These are phyloP conservation scores for Cataglyphis rosenhaueri DNA, from an alignment of 2,888 invertebrate species.

Conservation along the genomic window DNA sequence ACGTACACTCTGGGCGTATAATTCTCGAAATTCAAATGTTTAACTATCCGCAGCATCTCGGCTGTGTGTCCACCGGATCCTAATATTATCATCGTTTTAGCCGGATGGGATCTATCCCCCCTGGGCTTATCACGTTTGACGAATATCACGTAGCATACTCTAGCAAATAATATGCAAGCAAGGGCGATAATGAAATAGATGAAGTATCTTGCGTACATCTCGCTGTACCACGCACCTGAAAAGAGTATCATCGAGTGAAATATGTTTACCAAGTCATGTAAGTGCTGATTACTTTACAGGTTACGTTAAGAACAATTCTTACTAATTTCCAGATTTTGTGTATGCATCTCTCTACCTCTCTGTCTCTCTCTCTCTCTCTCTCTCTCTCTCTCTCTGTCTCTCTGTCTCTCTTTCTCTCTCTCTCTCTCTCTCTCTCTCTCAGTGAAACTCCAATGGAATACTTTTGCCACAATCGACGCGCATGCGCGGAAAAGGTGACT, in stretches of 20 bases:
- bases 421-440: too few relatives aligned
- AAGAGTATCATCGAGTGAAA: slow-evolving; percentile 16
- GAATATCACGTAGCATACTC: slow-evolving; percentile 75
- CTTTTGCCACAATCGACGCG: too few relatives aligned
- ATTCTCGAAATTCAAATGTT: slow-evolving; percentile 87
- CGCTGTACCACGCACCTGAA: slow-evolving; percentile 29
- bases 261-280: background rate
- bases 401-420: too few relatives aligned
- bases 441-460: too few relatives aligned
- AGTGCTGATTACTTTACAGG: background rate
- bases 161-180: slow-evolving; percentile 37
- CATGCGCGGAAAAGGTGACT: too few relatives aligned
- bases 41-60: slow-evolving; percentile 94
- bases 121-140: slow-evolving; percentile 54
- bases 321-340: background rate
- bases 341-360: too few relatives aligned
- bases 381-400: too few relatives aligned
- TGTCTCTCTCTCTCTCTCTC: too few relatives aligned
- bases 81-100: slow-evolving; percentile 88
- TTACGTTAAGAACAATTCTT: background rate
- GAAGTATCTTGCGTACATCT: slow-evolving; percentile 42
- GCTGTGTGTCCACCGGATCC: slow-evolving; percentile 97
- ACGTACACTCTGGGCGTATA: slow-evolving; percentile 93
- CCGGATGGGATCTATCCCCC: slow-evolving; percentile 45
- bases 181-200: slow-evolving; percentile 22